Percentiles rank a stretch among this genome's conserved stretches.
Evolutionary conservation across 2,113 vertebrate species (phyloP).

Genomic region (Carettochelys insculpta): DNA sequence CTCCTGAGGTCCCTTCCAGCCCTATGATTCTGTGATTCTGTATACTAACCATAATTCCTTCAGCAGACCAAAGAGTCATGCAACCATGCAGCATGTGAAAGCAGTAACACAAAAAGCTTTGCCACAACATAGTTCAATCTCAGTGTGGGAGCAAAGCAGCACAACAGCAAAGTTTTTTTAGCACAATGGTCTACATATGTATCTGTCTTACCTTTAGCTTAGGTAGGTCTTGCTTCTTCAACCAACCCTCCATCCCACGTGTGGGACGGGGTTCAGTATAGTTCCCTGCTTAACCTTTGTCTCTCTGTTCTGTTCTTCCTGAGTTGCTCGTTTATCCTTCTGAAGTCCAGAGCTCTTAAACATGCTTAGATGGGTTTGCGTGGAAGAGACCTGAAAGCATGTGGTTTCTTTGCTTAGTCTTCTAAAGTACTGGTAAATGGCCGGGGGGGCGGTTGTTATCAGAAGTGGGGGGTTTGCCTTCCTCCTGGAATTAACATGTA

Average conservation of each 20-base stretch:
- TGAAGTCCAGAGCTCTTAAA: background rate
- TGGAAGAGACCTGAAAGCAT: background rate
- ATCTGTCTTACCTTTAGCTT: background rate
- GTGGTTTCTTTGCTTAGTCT: background rate
- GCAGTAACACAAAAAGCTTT: background rate
- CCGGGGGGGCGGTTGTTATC: background rate
- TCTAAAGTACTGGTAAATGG: background rate
- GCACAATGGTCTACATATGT: background rate
- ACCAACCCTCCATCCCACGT: background rate
- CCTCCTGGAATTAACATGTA: conserved; percentile 6
- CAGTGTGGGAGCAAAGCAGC: background rate
- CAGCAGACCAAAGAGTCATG: too few species aligned
- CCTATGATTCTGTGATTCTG: too few species aligned
- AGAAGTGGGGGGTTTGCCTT: conserved; percentile 18
- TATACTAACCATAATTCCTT: too few species aligned
- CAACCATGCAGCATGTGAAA: background rate
- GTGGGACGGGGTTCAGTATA: background rate
- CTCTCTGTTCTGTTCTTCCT: background rate
- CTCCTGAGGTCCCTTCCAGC: too few species aligned
- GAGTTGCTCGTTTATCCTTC: background rate
- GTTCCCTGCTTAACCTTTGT: background rate
- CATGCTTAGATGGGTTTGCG: background rate
- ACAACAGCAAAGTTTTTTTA: background rate
- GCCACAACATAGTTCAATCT: background rate
- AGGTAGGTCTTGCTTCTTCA: background rate